phyloP scores from a whole-genome alignment of 2,888 invertebrate species.

The Atrina japonica region DNA sequence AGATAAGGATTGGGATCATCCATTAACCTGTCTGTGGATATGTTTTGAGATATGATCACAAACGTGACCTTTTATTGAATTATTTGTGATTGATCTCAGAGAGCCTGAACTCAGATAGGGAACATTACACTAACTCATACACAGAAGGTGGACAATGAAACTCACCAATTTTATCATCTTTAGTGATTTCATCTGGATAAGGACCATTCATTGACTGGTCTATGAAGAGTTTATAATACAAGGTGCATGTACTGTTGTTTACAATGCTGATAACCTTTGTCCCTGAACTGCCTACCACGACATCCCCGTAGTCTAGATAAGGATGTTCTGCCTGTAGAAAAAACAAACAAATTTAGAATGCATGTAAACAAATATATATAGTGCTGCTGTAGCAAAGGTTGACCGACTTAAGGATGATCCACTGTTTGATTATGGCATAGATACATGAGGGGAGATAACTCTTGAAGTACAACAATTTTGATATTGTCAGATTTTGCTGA shows the following conservation, averaged over 20 bases:
- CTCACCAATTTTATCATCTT: slow-evolving; percentile 64
- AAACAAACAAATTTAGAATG: neutral
- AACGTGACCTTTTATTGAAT: too few relatives aligned
- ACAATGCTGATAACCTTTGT: slow-evolving; percentile 68
- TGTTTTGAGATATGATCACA: too few relatives aligned
- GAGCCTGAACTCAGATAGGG: too few relatives aligned
- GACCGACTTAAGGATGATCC: neutral
- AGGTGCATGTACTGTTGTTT: slow-evolving; percentile 77
- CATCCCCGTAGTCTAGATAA: slow-evolving; percentile 77
- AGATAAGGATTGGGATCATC: too few relatives aligned
- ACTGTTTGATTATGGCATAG: too few relatives aligned
- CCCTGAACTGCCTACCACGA: slow-evolving; percentile 77
- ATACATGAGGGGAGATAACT: too few relatives aligned
- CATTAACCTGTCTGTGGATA: too few relatives aligned
- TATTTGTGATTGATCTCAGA: too few relatives aligned
- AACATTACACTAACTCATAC: too few relatives aligned
- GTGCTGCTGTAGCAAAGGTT: neutral
- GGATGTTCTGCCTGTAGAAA: slow-evolving; percentile 71
- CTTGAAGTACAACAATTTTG: too few relatives aligned
- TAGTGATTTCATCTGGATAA: slow-evolving; percentile 61
- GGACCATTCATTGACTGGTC: slow-evolving; percentile 73
- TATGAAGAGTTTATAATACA: slow-evolving; percentile 75
- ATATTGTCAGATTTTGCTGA: too few relatives aligned
- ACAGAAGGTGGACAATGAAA: too few relatives aligned
- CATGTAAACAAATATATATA: neutral